Percentiles rank a stretch among this genome's conserved stretches.
Evolutionary conservation across 2,797 vertebrate species (phyloP).

Genomic region (Amblyraja radiata): DNA sequence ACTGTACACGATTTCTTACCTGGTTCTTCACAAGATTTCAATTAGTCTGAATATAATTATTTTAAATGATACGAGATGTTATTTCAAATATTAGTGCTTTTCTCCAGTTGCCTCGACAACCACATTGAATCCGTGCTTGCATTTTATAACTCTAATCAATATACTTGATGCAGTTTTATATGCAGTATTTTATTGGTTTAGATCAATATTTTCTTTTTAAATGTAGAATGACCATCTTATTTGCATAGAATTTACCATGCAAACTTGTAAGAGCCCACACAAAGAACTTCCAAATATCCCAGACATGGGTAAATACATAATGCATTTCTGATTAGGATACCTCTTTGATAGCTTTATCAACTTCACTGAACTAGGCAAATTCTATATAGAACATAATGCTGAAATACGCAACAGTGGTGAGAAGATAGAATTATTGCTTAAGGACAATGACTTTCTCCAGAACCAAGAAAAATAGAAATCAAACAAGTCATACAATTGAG

Average conservation of each 20-base stretch:
- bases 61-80: not conserved
- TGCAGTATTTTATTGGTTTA: not conserved
- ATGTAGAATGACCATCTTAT: not conserved
- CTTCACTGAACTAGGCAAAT: not conserved
- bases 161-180: not conserved
- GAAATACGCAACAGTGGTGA: too few relatives aligned
- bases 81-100: constrained; percentile 9
- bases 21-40: too few relatives aligned
- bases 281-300: not conserved
- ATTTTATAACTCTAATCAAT: not conserved
- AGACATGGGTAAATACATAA: not conserved
- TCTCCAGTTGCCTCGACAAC: not conserved
- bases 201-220: not conserved
- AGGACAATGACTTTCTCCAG: too few relatives aligned
- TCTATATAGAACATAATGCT: too few relatives aligned
- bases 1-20: too few relatives aligned
- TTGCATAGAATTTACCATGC: not conserved
- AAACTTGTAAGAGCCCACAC: not conserved
- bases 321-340: not conserved
- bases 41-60: not conserved
- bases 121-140: not conserved
- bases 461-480: too few relatives aligned
- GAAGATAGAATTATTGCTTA: too few relatives aligned
- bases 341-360: not conserved
- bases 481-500: too few relatives aligned